phyloP scores from a whole-genome alignment of 2,888 invertebrate genomes.

The Cephus spinipes region DNA sequence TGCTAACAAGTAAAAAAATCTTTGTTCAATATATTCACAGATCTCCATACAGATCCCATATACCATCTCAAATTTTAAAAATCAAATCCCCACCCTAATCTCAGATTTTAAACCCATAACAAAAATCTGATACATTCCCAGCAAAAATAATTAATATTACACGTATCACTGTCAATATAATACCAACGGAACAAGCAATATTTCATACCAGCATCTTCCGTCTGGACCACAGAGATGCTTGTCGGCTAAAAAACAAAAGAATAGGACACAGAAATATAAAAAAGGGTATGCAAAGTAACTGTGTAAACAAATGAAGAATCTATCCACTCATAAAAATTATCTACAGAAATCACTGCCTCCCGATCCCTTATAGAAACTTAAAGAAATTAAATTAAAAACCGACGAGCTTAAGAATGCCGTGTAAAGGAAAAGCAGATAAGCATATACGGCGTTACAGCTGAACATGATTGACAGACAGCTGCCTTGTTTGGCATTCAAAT shows the following conservation, averaged over 20 bases:
- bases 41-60: neutral
- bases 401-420: neutral
- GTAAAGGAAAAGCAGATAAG: conserved; percentile 9
- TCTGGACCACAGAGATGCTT: neutral
- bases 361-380: neutral
- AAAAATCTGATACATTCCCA: neutral
- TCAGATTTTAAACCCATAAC: neutral
- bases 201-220: neutral
- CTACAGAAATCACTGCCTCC: neutral
- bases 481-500: conserved; percentile 6
- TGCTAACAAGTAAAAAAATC: neutral
- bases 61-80: neutral
- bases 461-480: conserved; percentile 7
- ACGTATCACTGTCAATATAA: neutral
- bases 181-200: neutral
- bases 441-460: neutral
- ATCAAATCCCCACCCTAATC: neutral
- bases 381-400: neutral
- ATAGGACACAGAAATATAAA: neutral
- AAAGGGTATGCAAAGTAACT: neutral
- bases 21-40: neutral
- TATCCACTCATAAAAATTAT: neutral
- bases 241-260: neutral
- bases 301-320: neutral
- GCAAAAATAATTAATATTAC: neutral